Conservation (phyloP, 2,888 invertebrate genomes). For the Eurytoma adleriae region DNA sequence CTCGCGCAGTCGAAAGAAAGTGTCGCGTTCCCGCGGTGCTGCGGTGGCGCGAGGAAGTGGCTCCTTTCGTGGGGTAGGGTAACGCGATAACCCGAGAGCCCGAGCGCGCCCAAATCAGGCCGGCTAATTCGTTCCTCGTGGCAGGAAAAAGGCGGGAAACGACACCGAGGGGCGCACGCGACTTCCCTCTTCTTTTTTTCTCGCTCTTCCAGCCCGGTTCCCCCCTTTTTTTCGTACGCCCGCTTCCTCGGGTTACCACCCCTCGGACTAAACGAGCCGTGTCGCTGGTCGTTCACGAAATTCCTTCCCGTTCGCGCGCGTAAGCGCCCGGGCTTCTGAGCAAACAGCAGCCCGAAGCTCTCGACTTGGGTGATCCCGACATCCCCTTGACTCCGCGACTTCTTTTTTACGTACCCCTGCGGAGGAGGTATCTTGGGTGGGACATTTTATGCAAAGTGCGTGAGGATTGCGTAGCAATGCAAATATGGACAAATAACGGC, state of each 20-base stretch:
- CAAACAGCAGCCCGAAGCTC: slow-evolving; percentile 46
- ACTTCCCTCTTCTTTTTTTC: slow-evolving; percentile 32
- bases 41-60: slow-evolving; percentile 21
- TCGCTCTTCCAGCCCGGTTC: slow-evolving; percentile 19
- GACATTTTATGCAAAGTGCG: too few species aligned
- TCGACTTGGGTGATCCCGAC: slow-evolving; percentile 11
- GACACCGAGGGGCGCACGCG: slow-evolving; percentile 30
- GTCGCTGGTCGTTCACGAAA: slow-evolving; percentile 62
- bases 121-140: slow-evolving; percentile 67
- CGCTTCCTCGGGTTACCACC: slow-evolving; percentile 65
- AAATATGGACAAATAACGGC: too few species aligned
- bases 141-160: slow-evolving; percentile 57
- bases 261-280: slow-evolving; percentile 67
- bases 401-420: too few species aligned
- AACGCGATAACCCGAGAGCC: slow-evolving; percentile 61
- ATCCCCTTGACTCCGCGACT: too few species aligned
- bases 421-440: too few species aligned
- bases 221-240: slow-evolving; percentile 51
- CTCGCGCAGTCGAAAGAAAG: slow-evolving; percentile 6
- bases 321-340: slow-evolving; percentile 26
- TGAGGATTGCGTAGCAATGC: too few species aligned
- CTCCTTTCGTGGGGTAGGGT: slow-evolving; percentile 49
- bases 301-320: slow-evolving; percentile 44
- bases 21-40: slow-evolving; percentile 31
- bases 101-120: slow-evolving; percentile 63